Evolutionary conservation across 37 sponge, comb jelly and placozoan genomes (phyloP).

Genomic region (Bolinopsis microptera): DNA sequence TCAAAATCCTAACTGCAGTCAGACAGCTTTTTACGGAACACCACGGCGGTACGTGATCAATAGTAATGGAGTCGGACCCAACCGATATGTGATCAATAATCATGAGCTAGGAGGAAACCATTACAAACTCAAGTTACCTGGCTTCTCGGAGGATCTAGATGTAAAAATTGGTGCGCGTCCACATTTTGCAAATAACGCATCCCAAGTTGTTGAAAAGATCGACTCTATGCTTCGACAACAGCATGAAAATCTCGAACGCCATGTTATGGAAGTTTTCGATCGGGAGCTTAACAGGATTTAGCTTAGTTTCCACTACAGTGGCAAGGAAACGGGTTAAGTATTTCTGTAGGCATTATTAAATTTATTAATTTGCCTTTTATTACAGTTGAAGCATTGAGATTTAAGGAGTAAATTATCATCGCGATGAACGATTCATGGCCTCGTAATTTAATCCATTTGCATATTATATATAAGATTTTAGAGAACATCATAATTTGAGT

Average conservation of each 20-base stretch:
- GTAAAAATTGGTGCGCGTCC: background rate
- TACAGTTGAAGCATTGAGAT: too few relatives aligned
- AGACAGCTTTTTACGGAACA: background rate
- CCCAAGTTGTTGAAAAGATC: background rate
- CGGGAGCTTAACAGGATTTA: background rate
- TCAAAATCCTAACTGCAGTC: background rate
- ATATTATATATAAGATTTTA: too few relatives aligned
- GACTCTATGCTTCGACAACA: background rate
- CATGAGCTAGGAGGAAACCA: background rate
- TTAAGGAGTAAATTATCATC: too few relatives aligned
- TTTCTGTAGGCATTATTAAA: too few relatives aligned
- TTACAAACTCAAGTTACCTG: background rate
- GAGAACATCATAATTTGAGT: too few relatives aligned
- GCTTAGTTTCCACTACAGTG: too few relatives aligned
- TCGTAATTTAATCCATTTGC: too few relatives aligned
- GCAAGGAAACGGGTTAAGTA: too few relatives aligned
- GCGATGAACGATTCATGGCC: too few relatives aligned
- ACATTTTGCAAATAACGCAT: background rate
- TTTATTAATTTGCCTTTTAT: too few relatives aligned
- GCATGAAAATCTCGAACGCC: background rate
- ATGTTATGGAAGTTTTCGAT: background rate
- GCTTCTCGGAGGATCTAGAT: background rate
- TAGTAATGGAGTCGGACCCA: background rate
- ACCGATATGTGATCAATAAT: background rate
- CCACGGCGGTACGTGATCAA: background rate